Evolutionary conservation across 92 coral and sea anemone species (phyloP), one percentile per base, ranked within the genome.

Genomic region (Epizoanthus fatuus): DNA sequence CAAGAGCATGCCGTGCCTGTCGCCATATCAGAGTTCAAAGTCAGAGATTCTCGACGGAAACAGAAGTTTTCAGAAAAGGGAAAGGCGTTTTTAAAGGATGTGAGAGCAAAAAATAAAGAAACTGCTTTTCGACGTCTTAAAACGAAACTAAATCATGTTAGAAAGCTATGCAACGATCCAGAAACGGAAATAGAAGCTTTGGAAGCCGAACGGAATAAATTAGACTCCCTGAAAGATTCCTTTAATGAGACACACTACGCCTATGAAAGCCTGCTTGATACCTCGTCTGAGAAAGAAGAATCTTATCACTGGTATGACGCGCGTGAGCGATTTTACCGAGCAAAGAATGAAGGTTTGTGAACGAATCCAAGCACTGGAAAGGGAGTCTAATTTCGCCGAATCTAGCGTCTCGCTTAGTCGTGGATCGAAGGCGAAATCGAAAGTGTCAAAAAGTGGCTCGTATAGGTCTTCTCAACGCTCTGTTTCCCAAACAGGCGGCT

Each of bases 291-390:
- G 20, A 63, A 20, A 19, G 42, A 59, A 7, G 57, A 79, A 9
- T 63, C 84, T 0, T 79, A 79, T 17, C 84, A 25, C 22, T 63
- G 74, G 74, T 79, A 5, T 39, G 84, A 79, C 39, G n/a, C n/a
- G n/a, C n/a, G n/a, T n/a, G n/a, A n/a, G n/a, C n/a, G n/a, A n/a
- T 56, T 79, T 79, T 45, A 62, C 44, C n/a, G 57, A 79, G 20
- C 19, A n/a, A 47, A 79, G 84, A 7, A 79, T 62, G 84, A 44
- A 22, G 6, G 25, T 79, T 2, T 79, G 84, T 13, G 40, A 62
- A 29, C 16, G 10, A 4, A 4, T 37, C 0, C 84, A 79, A 6
- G 14, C 10, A 11, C 25, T 4, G 11, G 72, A 79, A 79, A 79
- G 56, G 11, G 5, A n/a, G 22, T 4, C 44, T 2, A 29, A 12